These are phyloP conservation scores for Clarias platycephalus DNA, from an alignment of 2,797 vertebrate species.

Conservation along the genomic window DNA sequence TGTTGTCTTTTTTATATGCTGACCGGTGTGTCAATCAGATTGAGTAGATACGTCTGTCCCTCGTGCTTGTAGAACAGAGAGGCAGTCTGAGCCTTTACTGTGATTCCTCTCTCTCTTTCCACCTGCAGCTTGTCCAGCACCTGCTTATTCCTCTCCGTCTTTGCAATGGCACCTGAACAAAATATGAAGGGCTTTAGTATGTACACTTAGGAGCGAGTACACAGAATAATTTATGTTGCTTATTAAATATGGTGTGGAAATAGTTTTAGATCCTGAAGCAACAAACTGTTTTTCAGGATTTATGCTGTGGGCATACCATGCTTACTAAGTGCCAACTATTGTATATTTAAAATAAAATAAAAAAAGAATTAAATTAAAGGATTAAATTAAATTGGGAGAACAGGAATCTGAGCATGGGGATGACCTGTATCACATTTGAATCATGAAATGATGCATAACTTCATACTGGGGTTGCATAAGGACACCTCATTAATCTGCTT, in stretches of 20 bases:
- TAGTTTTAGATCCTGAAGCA: not conserved
- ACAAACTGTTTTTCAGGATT: not conserved
- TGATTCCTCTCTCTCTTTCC: constrained; percentile 95
- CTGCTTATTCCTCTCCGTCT: constrained; percentile 87
- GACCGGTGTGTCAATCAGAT: constrained; percentile 97
- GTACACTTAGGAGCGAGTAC: not conserved
- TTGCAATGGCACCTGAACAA: constrained; percentile 85
- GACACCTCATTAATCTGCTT: not conserved
- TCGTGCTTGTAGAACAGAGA: constrained; percentile 83
- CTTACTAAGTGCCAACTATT: not conserved
- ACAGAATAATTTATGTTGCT: no score
- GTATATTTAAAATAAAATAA: not conserved
- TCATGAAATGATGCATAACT: not conserved
- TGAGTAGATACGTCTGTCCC: constrained; percentile 87
- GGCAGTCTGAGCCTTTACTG: constrained; percentile 96
- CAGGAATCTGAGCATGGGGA: not conserved
- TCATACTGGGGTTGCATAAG: not conserved
- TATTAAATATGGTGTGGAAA: not conserved
- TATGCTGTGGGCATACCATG: not conserved
- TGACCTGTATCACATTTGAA: not conserved
- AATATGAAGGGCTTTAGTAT: not conserved
- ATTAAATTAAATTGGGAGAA: not conserved
- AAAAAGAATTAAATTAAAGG: not conserved
- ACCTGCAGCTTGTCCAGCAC: constrained; percentile 97
- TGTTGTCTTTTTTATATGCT: constrained; percentile 50